Evolutionary conservation across 2,888 invertebrate species (phyloP), one percentile per base, ranked within the genome.

Genomic region (Platycheirus rosarum): DNA sequence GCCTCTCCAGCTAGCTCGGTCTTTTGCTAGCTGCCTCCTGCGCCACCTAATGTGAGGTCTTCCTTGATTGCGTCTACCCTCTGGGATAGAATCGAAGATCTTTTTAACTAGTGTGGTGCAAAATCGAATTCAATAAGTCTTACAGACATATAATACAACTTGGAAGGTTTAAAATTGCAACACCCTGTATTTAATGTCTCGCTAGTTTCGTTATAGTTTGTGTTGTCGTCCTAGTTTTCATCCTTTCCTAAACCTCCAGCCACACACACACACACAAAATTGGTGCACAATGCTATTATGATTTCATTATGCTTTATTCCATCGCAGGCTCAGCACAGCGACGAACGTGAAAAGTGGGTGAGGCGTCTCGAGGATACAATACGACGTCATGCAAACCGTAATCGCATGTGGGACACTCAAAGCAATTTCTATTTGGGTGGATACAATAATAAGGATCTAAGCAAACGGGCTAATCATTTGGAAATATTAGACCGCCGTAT

Each of bases 311-410:
- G 16, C 49, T 55, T 77, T 77, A 71, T 82, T 82, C 40, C 49
- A 26, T 46, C 32, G 69, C 95, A 99, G 93, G 98, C 99, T 16
- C 93, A 97, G 86, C 97, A 98, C 91, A 95, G 95, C 11, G 96
- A 96, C 66, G 99, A 99, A 89, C 93, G 99, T 62, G 98, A 99
- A 89, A 94, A 95, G 86, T 99, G 99, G 99, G 97, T 99, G 71
- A 94, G 96, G 42, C 96, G 97, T 44, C 91, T 99, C 80, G 98
- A 99, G 91, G 97, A 97, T 89, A 97, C 98, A 37, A 98, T 99
- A 89, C 91, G 95, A 66, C 92, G 97, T 85, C 97, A 98, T 91
- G 94, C 93, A 60, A 93, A 92, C 88, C 92, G 94, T 88, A 87
- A 86, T 57, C 88, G 90, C 66, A 85, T 89, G 63, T 90, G 89